These are phyloP conservation scores for Himalopsyche kuldschensis DNA, from an alignment of 2,888 invertebrate species.

Conservation along the genomic window DNA sequence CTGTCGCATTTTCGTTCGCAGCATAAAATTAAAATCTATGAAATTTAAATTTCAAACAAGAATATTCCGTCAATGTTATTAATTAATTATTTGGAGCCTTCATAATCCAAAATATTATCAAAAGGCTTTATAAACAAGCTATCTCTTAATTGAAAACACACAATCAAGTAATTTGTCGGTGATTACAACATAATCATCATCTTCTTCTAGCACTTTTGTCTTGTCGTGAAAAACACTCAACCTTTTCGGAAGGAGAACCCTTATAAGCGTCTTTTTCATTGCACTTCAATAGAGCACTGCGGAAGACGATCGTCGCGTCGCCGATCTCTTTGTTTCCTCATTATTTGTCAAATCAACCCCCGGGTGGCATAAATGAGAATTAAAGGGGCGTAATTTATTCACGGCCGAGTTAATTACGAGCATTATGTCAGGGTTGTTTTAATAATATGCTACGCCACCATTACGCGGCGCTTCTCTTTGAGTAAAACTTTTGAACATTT, in stretches of 20 bases:
- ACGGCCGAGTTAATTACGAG: slow-evolving; percentile 28
- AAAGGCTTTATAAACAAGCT: background rate
- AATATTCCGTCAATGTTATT: background rate
- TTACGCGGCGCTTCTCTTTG: slow-evolving; percentile 8
- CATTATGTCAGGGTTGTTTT: slow-evolving; percentile 23
- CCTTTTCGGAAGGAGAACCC: background rate
- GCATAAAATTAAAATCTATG: background rate
- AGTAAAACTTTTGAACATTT: background rate
- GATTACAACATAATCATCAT: background rate
- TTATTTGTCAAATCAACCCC: slow-evolving; percentile 25
- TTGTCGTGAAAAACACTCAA: background rate
- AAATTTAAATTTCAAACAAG: background rate
- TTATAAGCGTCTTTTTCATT: background rate
- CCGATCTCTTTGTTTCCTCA: slow-evolving; percentile 21
- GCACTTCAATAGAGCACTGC: background rate
- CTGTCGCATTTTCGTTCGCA: too few relatives aligned
- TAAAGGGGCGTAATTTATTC: slow-evolving; percentile 31
- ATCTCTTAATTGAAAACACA: background rate
- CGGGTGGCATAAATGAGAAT: slow-evolving; percentile 4
- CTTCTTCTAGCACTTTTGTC: background rate
- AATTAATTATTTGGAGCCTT: background rate
- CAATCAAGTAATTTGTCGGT: background rate
- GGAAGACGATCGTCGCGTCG: background rate
- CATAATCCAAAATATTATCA: background rate
- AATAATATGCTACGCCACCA: slow-evolving; percentile 22